Evolutionary conservation across 37 sponge, comb jelly and placozoan genomes (phyloP), one percentile per base, ranked within the genome.

Genomic region (Eunapius fragilis): DNA sequence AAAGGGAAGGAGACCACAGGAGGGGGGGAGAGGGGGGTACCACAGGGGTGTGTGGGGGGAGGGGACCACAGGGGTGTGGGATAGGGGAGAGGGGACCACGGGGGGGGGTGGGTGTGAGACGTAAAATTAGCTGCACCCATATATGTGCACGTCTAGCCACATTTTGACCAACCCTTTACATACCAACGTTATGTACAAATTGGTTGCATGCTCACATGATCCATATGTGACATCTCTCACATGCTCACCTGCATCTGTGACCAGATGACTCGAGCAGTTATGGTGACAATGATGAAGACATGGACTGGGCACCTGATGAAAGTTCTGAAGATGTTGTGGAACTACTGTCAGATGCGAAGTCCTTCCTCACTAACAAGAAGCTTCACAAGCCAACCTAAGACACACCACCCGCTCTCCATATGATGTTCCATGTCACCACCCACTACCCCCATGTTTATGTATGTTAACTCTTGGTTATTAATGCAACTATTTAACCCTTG

Each of bases 301-400:
- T 50, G 22, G 93, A 95, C 25, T 92, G 91, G 93, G 79, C 77
- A 31, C 92, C 85, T 23, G 81, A 82, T 19, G 70, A 70, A 0
- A 75, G 74, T n/a, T 83, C 88, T 11, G 94, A 93, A 36, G 89
- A 95, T 26, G 76, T 93, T 25, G 69, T n/a, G 9, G 93, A 95
- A 35, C 80, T 92, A n/a, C 27, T 85, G 22, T 37, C 75, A 67
- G 96, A 93, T 36, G 89, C 93, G 2, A 71, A 87, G 25, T 73
- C 72, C 23, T 94, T 94, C 86, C 74, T 89, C 1, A 9, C 72
- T 10, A 91, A 94, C 77, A 86, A 83, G 70, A 95, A 95, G 69
- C 89, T 95, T 90, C 89, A 82, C 14, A 82, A 70, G 70, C 47
- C 69, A 0, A 58, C 19, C 58, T 58, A 58, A 19, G 9, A 45